Evolutionary conservation across 2,113 vertebrate genomes (phyloP), one percentile per base, ranked within the genome.

Genomic region (Candoia aspera): DNA sequence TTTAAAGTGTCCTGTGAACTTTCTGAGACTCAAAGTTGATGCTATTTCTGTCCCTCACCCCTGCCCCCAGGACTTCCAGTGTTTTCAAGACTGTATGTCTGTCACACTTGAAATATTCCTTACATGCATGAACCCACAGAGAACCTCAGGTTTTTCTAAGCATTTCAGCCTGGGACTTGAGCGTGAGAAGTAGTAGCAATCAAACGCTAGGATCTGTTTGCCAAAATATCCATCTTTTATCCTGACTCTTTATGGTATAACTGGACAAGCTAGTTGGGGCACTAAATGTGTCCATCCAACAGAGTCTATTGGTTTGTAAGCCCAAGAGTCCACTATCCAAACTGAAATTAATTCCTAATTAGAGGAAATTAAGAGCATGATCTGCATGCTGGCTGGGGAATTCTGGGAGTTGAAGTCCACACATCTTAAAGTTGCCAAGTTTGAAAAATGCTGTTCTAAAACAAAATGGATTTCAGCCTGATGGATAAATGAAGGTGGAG

Each of bases 1-100:
- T 93, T 94, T n/a, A 57, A 89, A 92, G 84, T 23, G n/a, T 92
- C 92, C 84, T 0, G 0, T 93, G 96, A 92, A 94, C 84, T 83
- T 92, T 54, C 92, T 29, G 87, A 37, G 58, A 90, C 42, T 95
- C 94, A 95, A 94, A 90, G 95, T 91, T 68, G 60, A 37, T 92
- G 86, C 93, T 96, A 93, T 97, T 97, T 95, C 97, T 96, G 95
- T 92, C 93, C 88, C 90, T 84, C 90, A 88, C 57, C 64, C 92
- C 94, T 95, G 93, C 54, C 87, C 94, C 92, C 87, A 90, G 73
- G 88, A 0, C 0, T 0, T 0, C 57, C 15, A 93, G 87, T 86
- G 58, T 90, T 89, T 87, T 3, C 0, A 86, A 64, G 42, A 37
- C 4, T 93, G 49, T 49, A 59, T 0, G 85, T 0, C 26, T 15